These are phyloP conservation scores for Marmota monax DNA, from an alignment of 2,113 vertebrate genomes.

Conservation along the genomic window DNA sequence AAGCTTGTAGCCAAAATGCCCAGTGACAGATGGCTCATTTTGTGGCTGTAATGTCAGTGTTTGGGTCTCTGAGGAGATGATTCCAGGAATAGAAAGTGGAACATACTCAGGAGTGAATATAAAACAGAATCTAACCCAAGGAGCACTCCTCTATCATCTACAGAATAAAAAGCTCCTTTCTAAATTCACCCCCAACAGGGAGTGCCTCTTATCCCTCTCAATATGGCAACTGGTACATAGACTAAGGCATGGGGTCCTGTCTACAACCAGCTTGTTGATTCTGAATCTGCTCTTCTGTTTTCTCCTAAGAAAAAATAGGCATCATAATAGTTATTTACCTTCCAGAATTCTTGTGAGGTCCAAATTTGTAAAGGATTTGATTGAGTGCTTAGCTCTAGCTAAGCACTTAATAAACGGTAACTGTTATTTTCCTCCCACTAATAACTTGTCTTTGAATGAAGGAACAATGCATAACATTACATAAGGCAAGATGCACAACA, in stretches of 20 bases:
- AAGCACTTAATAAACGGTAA: background rate
- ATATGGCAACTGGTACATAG: background rate
- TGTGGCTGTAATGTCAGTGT: background rate
- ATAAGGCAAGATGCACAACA: background rate
- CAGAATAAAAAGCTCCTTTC: background rate
- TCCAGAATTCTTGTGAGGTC: background rate
- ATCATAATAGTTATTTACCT: background rate
- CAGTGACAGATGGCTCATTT: conserved; percentile 65
- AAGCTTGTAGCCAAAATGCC: conserved; percentile 42
- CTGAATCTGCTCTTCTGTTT: background rate
- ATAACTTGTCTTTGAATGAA: conserved; percentile 2
- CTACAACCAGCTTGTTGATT: background rate
- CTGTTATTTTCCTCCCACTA: background rate
- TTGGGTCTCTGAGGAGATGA: background rate
- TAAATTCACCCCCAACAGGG: background rate
- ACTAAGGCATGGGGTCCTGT: background rate
- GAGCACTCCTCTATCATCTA: background rate
- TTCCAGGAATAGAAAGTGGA: background rate
- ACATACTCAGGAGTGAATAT: background rate
- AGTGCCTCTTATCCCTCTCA: background rate
- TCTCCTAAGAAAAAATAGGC: background rate
- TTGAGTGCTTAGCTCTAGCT: background rate
- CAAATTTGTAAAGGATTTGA: background rate
- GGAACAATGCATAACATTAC: background rate
- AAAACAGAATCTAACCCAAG: background rate